Evolutionary conservation across 2,113 vertebrate species (phyloP), one percentile per base, ranked within the genome.

Genomic region (Prietella phreatophila): DNA sequence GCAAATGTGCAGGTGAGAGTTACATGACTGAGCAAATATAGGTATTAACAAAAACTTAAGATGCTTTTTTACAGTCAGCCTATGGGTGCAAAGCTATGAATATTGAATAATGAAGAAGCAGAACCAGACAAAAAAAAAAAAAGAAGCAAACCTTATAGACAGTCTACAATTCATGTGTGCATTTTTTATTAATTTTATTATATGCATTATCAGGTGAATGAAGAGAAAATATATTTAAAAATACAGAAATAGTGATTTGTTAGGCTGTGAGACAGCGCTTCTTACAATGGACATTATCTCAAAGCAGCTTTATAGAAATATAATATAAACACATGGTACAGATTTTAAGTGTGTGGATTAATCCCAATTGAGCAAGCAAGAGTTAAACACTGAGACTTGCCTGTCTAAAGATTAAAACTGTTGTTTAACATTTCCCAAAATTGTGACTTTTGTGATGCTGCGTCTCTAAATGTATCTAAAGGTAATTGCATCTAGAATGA

Each of bases 1-100:
- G 89, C 75, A 22, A 90, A 88, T 92, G 90, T 92, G 94, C 92
- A 92, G 92, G 91, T 92, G 91, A 92, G 63, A 89, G 42, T 30
- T 78, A 84, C 22, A 79, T 79, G 75, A 90, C 87, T 30, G 22
- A 85, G 76, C 61, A 81, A 69, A 85, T 83, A 39, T 30, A 71
- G 69, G 60, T 69, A 89, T 82, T 85, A 87, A 81, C 84, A 81
- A 84, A 80, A 36, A 69, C 58, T 81, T 58, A 55, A 33, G n/a
- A 36, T 53, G 15, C 19, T 56, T 39, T 33, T 60, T 25, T 36
- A 60, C 10, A 82, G 30, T 25, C 17, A 39, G 80, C 17, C 11
- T 61, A 5, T 82, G 5, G 9, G 33, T 39, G 19, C n/a, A 56
- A 81, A 58, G 17, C 6, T 56, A 8, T 33, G 1, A 80, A 15